Conservation (phyloP, 2,888 invertebrate genomes). For the Noctua fimbriata region DNA sequence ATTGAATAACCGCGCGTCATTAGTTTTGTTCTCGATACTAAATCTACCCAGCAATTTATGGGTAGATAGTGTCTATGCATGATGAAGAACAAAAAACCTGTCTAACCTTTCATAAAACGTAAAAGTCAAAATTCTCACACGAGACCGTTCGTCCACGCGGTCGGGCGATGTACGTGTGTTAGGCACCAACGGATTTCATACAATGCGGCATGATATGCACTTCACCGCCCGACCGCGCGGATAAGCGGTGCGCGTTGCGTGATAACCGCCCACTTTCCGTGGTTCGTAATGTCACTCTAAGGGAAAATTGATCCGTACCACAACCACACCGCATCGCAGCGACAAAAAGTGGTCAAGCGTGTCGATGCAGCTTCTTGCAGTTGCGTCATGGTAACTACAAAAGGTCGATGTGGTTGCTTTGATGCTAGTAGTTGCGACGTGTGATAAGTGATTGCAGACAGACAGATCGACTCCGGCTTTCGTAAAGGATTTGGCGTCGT, state of each 20-base stretch:
- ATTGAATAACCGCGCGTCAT: constrained; percentile 78
- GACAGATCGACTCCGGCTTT: neutral
- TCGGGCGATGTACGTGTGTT: neutral
- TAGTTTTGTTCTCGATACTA: constrained; percentile 53
- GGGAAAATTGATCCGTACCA: neutral
- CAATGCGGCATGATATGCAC: no score
- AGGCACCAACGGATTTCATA: neutral
- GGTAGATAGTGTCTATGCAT: neutral
- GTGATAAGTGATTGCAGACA: neutral
- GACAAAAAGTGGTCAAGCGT: no score
- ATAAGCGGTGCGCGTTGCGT: no score
- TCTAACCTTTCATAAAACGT: no score
- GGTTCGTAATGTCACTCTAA: neutral
- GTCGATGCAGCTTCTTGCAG: no score
- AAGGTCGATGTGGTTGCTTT: no score
- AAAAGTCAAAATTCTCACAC: neutral
- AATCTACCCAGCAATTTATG: constrained; percentile 10
- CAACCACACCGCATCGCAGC: no score
- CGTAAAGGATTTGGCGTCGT: neutral
- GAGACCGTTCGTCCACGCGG: neutral
- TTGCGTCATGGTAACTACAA: no score
- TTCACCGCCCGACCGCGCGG: no score
- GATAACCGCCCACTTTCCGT: no score
- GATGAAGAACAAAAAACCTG: neutral
- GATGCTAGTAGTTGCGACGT: no score